Evolutionary conservation across 2,797 vertebrate genomes (phyloP), one percentile per base, ranked within the genome.

Genomic region (Chromobotia macracanthus): DNA sequence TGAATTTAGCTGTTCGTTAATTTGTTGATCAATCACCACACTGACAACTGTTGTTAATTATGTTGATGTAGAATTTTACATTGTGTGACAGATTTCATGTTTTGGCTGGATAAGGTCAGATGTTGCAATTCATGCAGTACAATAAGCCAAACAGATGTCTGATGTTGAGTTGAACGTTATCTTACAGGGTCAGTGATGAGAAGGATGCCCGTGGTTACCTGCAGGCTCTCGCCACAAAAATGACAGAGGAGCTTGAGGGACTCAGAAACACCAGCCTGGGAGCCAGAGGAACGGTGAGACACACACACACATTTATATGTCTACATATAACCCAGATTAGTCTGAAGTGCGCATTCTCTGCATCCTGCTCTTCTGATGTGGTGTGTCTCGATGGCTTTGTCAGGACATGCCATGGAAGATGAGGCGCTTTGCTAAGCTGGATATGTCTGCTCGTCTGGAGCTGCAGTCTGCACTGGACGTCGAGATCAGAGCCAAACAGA

Each of bases 391-490:
- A n/a, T 72, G 12, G 4, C 3, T 38, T 65, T 82, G 69, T 19
- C 84, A 99, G 98, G 97, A 99, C 89, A 99, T 99, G 97, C 97
- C 97, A 0, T 99, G 98, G 98, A 99, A 99, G 91, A 98, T 98
- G 96, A 94, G 98, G 0, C 96, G 98, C 72, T 98, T 98, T 41
- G 97, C 97, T 61, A 99, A 99, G 91, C 91, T 99, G 88, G 98
- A 99, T 87, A 99, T 99, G 98, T 99, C 98, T 5, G 98, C 98
- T 0, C 95, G 98, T 75, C 84, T 99, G 87, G 98, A 99, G 87
- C 92, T 99, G 44, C 98, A 99, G 89, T 99, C 98, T 0, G 97
- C 98, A 18, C 89, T 99, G 68, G 98, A 99, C 50, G 95, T 96
- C 12, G 98, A 99, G 93, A 99, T 99, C 91, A 91, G 95, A 88